Conservation (phyloP, 2,113 vertebrate genomes). For the Scortum barcoo region DNA sequence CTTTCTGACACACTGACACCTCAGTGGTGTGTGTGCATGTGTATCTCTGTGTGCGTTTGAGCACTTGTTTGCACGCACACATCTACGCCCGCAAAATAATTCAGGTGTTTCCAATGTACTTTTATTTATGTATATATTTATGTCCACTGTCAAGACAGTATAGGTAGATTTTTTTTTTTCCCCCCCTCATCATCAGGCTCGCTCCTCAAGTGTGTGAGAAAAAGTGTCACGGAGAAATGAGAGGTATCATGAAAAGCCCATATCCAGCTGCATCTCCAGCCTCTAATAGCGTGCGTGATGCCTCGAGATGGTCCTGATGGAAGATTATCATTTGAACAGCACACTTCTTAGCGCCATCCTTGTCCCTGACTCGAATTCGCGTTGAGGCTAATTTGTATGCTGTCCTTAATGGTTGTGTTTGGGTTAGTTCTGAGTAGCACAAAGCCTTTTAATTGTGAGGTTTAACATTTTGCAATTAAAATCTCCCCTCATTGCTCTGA, state of each 20-base stretch:
- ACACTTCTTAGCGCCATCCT: slow-evolving; percentile 71
- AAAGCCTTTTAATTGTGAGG: slow-evolving; percentile 95
- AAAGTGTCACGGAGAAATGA: slow-evolving; percentile 49
- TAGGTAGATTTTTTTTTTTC: slow-evolving; percentile 5
- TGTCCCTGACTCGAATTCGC: slow-evolving; percentile 62
- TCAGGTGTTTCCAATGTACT: not conserved
- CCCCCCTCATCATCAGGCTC: slow-evolving; percentile 38
- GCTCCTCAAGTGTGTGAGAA: slow-evolving; percentile 25
- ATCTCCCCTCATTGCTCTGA: slow-evolving; percentile 93
- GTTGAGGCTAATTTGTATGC: slow-evolving; percentile 90
- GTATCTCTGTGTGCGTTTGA: not conserved
- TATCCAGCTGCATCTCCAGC: slow-evolving; percentile 70
- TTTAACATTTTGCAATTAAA: slow-evolving; percentile 98
- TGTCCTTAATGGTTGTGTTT: slow-evolving; percentile 87
- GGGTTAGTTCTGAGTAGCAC: slow-evolving; percentile 91
- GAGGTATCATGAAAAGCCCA: slow-evolving; percentile 70
- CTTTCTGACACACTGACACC: slow-evolving; percentile 92
- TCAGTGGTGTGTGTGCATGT: slow-evolving; percentile 60
- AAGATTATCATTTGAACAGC: slow-evolving; percentile 76
- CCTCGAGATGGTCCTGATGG: slow-evolving; percentile 75
- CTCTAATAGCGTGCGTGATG: slow-evolving; percentile 69
- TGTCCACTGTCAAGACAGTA: slow-evolving; percentile 6
- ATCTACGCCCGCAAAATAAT: slow-evolving; percentile 9
- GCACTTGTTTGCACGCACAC: slow-evolving; percentile 33
- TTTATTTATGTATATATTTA: not conserved